Conservation (phyloP, 2,113 vertebrate species). For the Phoxinus phoxinus region DNA sequence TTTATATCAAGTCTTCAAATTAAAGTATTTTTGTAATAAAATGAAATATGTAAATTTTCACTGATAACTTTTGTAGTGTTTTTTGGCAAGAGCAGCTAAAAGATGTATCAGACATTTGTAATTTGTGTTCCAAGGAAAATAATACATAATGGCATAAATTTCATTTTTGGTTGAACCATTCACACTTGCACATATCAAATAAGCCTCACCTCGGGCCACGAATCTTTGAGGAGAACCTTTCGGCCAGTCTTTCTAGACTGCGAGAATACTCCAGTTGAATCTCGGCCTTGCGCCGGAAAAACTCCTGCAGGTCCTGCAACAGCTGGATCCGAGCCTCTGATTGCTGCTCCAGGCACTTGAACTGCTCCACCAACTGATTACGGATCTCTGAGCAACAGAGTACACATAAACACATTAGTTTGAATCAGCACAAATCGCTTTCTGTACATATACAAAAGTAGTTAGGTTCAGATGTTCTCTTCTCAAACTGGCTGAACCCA, state of each 20-base stretch:
- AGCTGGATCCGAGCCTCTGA: constrained; percentile 95
- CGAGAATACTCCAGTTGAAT: constrained; percentile 96
- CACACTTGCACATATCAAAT: neutral
- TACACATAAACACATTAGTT: constrained; percentile 50
- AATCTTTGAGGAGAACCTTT: constrained; percentile 97
- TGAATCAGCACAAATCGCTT: constrained; percentile 22
- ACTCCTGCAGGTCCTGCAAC: constrained; percentile 98
- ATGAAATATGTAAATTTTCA: neutral
- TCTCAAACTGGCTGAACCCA: neutral
- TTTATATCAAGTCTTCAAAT: neutral
- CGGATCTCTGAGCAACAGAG: constrained; percentile 86
- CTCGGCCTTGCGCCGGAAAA: constrained; percentile 96
- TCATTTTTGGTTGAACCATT: neutral
- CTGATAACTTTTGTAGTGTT: neutral
- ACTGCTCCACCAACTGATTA: constrained; percentile 95
- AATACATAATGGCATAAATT: neutral
- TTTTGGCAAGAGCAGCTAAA: neutral
- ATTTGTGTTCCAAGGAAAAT: neutral
- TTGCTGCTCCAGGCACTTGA: constrained; percentile 98
- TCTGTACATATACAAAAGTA: neutral
- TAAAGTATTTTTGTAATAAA: neutral
- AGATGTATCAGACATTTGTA: neutral
- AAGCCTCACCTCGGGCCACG: constrained; percentile 91
- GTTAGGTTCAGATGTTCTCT: neutral
- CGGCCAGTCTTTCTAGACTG: constrained; percentile 95